Evolutionary conservation across 2,888 invertebrate species (phyloP), one percentile per base, ranked within the genome.

Genomic region (Brenthis daphne): DNA sequence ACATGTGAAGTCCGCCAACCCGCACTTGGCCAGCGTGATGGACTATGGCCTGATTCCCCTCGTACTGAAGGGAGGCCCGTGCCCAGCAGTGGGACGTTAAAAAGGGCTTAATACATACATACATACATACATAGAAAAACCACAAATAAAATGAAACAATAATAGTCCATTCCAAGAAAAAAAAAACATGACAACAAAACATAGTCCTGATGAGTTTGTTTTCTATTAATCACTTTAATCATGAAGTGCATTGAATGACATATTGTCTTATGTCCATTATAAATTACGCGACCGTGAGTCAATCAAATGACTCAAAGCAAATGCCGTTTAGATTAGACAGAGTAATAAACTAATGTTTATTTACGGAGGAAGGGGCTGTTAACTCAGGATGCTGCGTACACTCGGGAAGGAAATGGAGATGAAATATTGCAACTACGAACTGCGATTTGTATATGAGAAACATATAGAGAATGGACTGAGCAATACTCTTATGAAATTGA

Each of bases 301-400:
- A 85, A 80, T 82, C 77, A 71, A 75, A 75, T 82, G 84, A 84
- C 78, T 85, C 85, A 85, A 79, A 77, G 75, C 79, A 74, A 77
- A 75, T 72, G 72, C 77, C 74, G 80, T 82, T 80, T 81, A 83
- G 81, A 84, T 85, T 78, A 84, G 77, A 77, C 74, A 68, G 67
- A 75, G 79, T 76, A 79, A 82, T 85, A 82, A 84, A 83, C 76
- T 82, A 75, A 76, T 83, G 85, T 87, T 85, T 87, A 85, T 90
- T 87, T 87, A 89, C 82, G 73, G 76, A 79, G 80, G 81, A 80
- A 75, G 81, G 78, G 78, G 75, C 80, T 77, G 78, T 76, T 80
- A 79, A 73, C 73, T 75, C 77, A 78, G 80, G 80, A 80, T 77
- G 78, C 65, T 58, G 48, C 29, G 77, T 77, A 80, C 76, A 70